Percentiles rank a stretch among this genome's conserved stretches.
Evolutionary conservation across 2,888 invertebrate genomes (phyloP).

Genomic region (Cerceris rybyensis): DNA sequence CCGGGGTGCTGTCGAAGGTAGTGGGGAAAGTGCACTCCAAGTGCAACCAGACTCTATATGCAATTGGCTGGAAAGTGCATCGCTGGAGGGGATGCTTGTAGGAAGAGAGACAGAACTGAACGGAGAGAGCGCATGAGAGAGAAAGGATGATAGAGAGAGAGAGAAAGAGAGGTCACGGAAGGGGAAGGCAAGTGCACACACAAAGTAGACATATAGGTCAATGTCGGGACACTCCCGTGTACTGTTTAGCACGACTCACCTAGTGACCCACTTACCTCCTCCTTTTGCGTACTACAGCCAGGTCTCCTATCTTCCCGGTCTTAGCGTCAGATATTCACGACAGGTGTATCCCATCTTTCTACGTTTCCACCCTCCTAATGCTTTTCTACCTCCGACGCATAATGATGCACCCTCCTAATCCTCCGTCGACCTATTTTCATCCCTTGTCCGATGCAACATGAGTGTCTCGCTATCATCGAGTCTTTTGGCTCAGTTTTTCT

Average conservation of each 20-base stretch:
- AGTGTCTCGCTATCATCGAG: slow-evolving; percentile 3
- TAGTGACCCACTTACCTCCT: slow-evolving; percentile 74
- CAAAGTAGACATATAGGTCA: slow-evolving; percentile 75
- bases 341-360: slow-evolving; percentile 16
- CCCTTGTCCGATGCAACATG: slow-evolving; percentile 29
- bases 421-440: slow-evolving; percentile 32
- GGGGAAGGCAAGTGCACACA: slow-evolving; percentile 63
- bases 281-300: slow-evolving; percentile 65
- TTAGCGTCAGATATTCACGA: slow-evolving; percentile 19
- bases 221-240: slow-evolving; percentile 75
- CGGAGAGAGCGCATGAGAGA: slow-evolving; percentile 4
- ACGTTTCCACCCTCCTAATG: slow-evolving; percentile 23
- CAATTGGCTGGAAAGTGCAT: slow-evolving; percentile 69
- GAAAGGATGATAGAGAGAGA: slow-evolving; percentile 15
- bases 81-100: slow-evolving; percentile 61
- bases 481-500: not conserved
- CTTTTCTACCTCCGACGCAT: slow-evolving; percentile 19
- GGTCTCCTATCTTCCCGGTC: slow-evolving; percentile 40
- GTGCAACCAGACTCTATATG: slow-evolving; percentile 63
- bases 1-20: slow-evolving; percentile 51
- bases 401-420: slow-evolving; percentile 18
- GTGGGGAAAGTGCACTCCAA: slow-evolving; percentile 65
- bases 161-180: slow-evolving; percentile 51
- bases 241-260: slow-evolving; percentile 74
- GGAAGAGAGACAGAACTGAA: slow-evolving; percentile 23